A percentile compares a stretch with the other conserved stretches of the same genome.
These are phyloP conservation scores for Nemotelus pantherinus DNA, from an alignment of 2,888 invertebrate genomes.

Conservation along the genomic window DNA sequence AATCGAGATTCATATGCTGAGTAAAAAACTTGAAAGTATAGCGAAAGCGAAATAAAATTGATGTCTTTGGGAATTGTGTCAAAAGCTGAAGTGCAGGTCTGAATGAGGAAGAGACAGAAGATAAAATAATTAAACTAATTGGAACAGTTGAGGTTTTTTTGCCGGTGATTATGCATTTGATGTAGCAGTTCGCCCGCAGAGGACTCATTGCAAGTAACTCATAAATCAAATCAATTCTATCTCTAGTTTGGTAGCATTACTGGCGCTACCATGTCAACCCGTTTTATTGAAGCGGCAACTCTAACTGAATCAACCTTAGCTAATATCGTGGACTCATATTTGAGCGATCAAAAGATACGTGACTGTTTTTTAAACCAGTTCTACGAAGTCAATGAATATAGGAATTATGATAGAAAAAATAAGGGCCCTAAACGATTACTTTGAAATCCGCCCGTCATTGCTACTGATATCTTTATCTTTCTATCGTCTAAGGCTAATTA, in stretches of 20 bases:
- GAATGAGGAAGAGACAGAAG: background rate
- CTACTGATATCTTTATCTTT: background rate
- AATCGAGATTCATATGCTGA: background rate
- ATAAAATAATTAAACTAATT: background rate
- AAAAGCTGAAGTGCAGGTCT: background rate
- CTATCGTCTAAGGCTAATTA: background rate
- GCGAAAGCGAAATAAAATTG: background rate
- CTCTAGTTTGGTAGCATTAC: too few species aligned
- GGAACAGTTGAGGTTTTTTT: too few species aligned
- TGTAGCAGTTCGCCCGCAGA: too few species aligned
- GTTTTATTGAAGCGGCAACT: too few species aligned
- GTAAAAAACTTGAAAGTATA: background rate
- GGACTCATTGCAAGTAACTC: too few species aligned
- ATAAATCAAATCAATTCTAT: too few species aligned
- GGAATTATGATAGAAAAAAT: background rate
- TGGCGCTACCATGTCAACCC: too few species aligned
- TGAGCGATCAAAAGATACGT: background rate
- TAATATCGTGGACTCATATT: too few species aligned
- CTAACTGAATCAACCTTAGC: too few species aligned
- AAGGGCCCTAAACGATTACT: background rate
- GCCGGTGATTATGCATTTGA: too few species aligned
- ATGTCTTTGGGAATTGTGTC: conserved; percentile 8
- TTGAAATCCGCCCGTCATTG: background rate
- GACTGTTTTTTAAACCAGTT: conserved; percentile 8
- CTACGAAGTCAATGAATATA: background rate